Conservation (phyloP, 1,140 invertebrate genomes). For the Oncopodura yosiiana region DNA sequence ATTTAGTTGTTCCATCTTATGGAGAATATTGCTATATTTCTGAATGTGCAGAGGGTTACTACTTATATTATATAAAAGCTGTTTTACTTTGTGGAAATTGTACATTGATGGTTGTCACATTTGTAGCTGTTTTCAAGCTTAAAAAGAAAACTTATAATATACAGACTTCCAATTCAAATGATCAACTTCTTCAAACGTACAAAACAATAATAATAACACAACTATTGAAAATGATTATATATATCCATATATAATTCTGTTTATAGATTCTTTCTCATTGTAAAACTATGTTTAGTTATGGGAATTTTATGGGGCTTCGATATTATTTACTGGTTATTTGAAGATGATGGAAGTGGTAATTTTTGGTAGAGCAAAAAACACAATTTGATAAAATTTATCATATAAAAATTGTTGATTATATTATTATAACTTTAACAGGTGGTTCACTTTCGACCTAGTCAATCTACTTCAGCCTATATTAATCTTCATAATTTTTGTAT, state of each 20-base stretch:
- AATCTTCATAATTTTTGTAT: constrained; percentile 23
- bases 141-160: constrained; percentile 6
- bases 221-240: neutral
- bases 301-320: neutral
- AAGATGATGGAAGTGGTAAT: constrained; percentile 16
- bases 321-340: neutral
- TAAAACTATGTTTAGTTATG: constrained; percentile 19
- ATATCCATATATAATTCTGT: neutral
- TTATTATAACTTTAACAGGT: neutral
- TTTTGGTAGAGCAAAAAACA: neutral
- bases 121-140: constrained; percentile 9
- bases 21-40: constrained; percentile 10
- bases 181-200: neutral
- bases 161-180: neutral
- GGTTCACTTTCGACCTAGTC: constrained; percentile 3
- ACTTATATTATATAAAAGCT: constrained; percentile 15
- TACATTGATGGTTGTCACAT: neutral
- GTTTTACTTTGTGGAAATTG: constrained; percentile 3
- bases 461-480: constrained; percentile 12
- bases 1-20: constrained; percentile 15
- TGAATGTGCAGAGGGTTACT: neutral
- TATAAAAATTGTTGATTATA: no score
- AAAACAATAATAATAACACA: neutral
- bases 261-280: constrained; percentile 15
- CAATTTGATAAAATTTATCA: neutral